Evolutionary conservation across 2,888 invertebrate genomes (phyloP).

Genomic region (Vanessa cardui): DNA sequence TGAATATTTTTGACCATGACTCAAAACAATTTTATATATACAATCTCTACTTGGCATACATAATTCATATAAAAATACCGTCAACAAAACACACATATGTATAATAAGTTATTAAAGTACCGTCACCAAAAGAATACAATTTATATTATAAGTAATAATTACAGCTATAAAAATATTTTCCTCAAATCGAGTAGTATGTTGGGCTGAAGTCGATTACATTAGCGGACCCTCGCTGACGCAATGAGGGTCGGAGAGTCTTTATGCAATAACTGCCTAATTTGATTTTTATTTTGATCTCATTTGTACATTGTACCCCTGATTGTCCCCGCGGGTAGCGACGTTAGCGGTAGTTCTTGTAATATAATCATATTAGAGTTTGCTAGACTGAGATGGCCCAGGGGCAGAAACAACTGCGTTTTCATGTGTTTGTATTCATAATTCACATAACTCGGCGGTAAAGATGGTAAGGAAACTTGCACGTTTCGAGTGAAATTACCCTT

Average conservation of each 20-base stretch:
- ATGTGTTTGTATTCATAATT: too few relatives aligned
- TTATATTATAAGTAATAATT: not conserved
- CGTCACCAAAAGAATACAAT: not conserved
- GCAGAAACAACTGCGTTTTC: not conserved
- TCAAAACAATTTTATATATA: not conserved
- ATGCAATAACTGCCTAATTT: conserved; percentile 52
- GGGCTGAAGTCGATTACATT: conserved; percentile 25
- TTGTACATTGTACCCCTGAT: conserved; percentile 57
- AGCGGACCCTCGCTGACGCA: conserved; percentile 50
- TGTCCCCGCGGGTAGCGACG: conserved; percentile 51
- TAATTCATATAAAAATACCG: not conserved
- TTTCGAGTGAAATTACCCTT: too few relatives aligned
- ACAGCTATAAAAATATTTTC: not conserved
- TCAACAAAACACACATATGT: too few relatives aligned
- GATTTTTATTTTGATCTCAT: conserved; percentile 72
- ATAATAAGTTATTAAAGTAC: too few relatives aligned
- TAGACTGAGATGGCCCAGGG: not conserved
- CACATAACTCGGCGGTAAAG: not conserved
- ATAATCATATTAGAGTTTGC: conserved; percentile 21
- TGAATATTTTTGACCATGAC: too few relatives aligned
- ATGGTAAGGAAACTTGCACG: too few relatives aligned
- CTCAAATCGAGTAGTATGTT: not conserved
- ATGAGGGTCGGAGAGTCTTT: conserved; percentile 43
- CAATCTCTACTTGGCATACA: not conserved
- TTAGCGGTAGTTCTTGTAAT: conserved; percentile 39